Percentiles rank a stretch among this genome's conserved stretches.
These are phyloP conservation scores for Chironomus striatipennis DNA, from an alignment of 1,140 invertebrate species.

Conservation along the genomic window DNA sequence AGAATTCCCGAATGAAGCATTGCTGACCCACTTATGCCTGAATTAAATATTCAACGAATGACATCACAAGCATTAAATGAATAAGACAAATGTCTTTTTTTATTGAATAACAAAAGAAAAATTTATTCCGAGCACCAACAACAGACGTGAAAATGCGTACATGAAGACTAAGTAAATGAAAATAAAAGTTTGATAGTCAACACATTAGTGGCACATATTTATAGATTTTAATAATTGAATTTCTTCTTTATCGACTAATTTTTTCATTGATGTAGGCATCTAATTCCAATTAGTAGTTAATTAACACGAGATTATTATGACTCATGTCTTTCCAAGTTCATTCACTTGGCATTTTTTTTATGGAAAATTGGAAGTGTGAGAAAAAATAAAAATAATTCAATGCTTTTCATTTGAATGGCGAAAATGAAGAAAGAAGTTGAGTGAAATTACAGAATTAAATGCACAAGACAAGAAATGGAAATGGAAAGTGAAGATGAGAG, in stretches of 20 bases:
- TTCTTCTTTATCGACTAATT: no score
- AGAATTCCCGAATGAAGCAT: no score
- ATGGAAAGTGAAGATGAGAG: background rate
- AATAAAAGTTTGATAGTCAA: background rate
- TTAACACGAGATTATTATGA: no score
- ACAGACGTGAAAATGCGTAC: background rate
- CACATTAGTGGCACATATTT: no score
- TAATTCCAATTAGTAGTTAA: no score
- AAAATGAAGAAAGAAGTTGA: background rate
- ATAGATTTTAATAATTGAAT: no score
- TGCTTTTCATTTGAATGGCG: background rate
- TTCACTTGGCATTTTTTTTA: conserved; percentile 8
- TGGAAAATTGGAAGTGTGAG: background rate
- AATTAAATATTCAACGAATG: no score
- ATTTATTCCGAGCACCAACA: background rate
- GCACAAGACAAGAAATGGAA: background rate
- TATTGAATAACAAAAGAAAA: conserved; percentile 6
- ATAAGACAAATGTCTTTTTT: no score
- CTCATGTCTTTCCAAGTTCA: background rate
- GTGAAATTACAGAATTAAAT: background rate
- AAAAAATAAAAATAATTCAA: background rate
- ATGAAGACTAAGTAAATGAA: background rate
- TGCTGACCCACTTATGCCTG: no score
- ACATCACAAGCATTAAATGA: no score
- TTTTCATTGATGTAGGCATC: no score